phyloP scores from a whole-genome alignment of 2,113 vertebrate genomes.

The Phrynosoma platyrhinos region DNA sequence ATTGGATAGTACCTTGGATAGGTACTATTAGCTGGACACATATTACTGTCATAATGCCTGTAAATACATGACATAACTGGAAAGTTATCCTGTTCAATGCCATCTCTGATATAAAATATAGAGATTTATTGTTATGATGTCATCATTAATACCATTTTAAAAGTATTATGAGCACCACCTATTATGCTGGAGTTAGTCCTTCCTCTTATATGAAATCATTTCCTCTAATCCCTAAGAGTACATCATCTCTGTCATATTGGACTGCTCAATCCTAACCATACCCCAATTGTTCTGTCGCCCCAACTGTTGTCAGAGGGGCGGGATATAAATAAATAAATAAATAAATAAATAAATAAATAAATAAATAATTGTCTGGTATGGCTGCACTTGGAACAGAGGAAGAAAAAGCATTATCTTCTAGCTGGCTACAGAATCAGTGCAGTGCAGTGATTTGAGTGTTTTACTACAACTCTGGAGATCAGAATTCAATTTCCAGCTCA shows the following conservation, averaged over 20 bases:
- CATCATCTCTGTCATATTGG: background rate
- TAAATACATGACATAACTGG: background rate
- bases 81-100: background rate
- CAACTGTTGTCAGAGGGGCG: too few species aligned
- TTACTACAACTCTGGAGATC: too few species aligned
- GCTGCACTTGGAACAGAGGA: too few species aligned
- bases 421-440: too few species aligned
- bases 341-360: too few species aligned
- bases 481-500: too few species aligned
- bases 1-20: background rate
- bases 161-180: background rate
- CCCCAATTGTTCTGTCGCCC: too few species aligned
- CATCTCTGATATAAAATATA: background rate
- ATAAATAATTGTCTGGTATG: too few species aligned
- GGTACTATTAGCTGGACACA: background rate
- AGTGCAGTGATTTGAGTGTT: too few species aligned
- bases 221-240: background rate
- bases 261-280: background rate
- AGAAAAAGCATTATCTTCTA: too few species aligned
- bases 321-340: too few species aligned
- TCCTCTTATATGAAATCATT: background rate
- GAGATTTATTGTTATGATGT: background rate
- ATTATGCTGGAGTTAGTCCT: background rate
- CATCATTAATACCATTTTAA: background rate
- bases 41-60: background rate